These are phyloP conservation scores for Erythrolamprus reginae DNA, from an alignment of 2,113 vertebrate species.

Conservation along the genomic window DNA sequence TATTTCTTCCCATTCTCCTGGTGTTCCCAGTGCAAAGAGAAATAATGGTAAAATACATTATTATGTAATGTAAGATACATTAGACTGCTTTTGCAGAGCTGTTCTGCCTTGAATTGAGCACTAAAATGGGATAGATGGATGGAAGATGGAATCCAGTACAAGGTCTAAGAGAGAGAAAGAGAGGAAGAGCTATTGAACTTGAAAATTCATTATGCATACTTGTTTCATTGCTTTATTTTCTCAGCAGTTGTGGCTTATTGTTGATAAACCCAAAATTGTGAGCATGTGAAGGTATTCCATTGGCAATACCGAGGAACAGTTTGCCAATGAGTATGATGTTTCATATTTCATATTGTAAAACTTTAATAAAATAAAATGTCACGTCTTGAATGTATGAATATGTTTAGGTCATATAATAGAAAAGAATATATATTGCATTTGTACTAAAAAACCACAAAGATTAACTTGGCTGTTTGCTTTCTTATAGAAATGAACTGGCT, in stretches of 20 bases:
- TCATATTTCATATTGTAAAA: neutral
- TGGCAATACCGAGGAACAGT: neutral
- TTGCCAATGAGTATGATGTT: neutral
- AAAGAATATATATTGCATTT: neutral
- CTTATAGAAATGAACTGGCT: neutral
- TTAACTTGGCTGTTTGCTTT: neutral
- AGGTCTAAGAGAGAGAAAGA: too few species aligned
- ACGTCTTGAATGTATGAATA: neutral
- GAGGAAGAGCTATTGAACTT: neutral
- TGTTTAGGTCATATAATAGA: neutral
- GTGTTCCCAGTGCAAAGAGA: too few species aligned
- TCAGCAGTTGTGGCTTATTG: neutral
- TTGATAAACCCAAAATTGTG: neutral
- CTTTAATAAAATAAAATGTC: neutral
- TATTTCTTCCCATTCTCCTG: neutral
- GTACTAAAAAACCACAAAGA: neutral
- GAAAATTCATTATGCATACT: neutral
- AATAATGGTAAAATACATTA: neutral
- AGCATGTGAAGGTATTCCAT: neutral
- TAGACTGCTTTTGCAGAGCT: neutral
- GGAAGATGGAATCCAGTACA: neutral
- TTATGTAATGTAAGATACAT: too few species aligned
- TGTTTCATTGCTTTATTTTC: neutral
- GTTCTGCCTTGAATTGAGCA: neutral
- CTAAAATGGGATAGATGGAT: neutral